Evolutionary conservation across 2,888 invertebrate genomes (phyloP).

Genomic region (Cetonia aurata): DNA sequence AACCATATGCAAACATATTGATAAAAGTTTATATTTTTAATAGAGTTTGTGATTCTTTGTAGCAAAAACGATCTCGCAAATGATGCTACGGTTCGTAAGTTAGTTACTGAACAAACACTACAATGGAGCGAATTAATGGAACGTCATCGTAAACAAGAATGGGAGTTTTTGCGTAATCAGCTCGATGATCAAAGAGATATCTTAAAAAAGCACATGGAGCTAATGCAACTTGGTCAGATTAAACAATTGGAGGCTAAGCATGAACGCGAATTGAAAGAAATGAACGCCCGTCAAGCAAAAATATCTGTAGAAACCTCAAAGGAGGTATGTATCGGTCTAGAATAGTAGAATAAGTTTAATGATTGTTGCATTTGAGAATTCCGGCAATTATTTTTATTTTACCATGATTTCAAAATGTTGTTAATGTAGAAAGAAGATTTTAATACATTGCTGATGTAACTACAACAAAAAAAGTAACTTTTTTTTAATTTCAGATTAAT

Average conservation of each 20-base stretch:
- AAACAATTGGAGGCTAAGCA: conserved; percentile 92
- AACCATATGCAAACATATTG: no score
- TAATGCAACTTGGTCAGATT: conserved; percentile 85
- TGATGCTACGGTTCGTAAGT: conserved; percentile 82
- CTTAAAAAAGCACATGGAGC: conserved; percentile 81
- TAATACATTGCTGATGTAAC: no score
- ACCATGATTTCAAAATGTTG: no score
- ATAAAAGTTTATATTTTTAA: conserved; percentile 18
- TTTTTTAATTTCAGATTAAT: conserved; percentile 65
- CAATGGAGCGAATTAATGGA: conserved; percentile 95
- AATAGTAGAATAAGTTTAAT: background rate
- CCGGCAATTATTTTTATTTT: no score
- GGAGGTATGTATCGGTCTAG: conserved; percentile 73
- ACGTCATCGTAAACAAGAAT: conserved; percentile 85
- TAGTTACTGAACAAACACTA: conserved; percentile 92
- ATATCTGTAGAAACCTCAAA: conserved; percentile 97
- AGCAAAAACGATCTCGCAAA: conserved; percentile 86
- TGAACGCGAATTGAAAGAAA: conserved; percentile 95
- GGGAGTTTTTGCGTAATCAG: conserved; percentile 84
- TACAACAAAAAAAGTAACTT: conserved; percentile 3
- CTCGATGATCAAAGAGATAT: conserved; percentile 86
- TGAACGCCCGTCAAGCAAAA: conserved; percentile 95
- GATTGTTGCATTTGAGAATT: conserved; percentile 1
- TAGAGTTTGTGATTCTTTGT: conserved; percentile 53
- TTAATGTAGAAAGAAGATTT: no score